phyloP scores from a whole-genome alignment of 2,888 invertebrate species.

The Cerastis rubricosa region DNA sequence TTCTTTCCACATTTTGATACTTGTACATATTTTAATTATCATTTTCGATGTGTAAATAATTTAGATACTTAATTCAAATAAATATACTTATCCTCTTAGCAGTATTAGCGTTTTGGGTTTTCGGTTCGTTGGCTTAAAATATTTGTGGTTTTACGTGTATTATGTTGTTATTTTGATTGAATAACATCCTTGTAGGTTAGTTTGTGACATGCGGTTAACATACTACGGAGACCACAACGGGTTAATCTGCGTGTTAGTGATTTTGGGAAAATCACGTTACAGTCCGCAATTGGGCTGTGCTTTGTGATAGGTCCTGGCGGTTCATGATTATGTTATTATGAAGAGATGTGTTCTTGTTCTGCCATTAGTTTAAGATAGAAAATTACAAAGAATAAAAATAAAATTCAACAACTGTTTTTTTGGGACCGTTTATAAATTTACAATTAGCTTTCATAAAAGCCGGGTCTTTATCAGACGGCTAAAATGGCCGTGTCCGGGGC shows the following conservation, averaged over 20 bases:
- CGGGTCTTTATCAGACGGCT: too few relatives aligned
- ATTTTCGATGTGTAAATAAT: not conserved
- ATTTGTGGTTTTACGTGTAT: slow-evolving; percentile 41
- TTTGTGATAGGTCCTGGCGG: not conserved
- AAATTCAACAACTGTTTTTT: not conserved
- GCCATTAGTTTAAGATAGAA: not conserved
- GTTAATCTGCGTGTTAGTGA: not conserved
- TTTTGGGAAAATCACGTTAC: not conserved
- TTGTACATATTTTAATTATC: too few relatives aligned
- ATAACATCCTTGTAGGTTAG: slow-evolving; percentile 1
- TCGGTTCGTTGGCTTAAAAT: slow-evolving; percentile 19
- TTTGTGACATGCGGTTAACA: slow-evolving; percentile 20
- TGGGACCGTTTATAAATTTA: not conserved
- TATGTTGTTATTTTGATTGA: slow-evolving; percentile 38
- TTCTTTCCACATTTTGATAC: too few relatives aligned
- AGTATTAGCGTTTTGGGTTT: slow-evolving; percentile 29
- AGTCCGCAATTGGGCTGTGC: not conserved
- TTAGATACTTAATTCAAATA: too few relatives aligned
- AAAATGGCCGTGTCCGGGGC: too few relatives aligned
- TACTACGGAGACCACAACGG: slow-evolving; percentile 8
- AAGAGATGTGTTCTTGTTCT: not conserved
- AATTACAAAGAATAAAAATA: not conserved
- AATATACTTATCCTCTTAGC: slow-evolving; percentile 49
- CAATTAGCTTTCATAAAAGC: not conserved
- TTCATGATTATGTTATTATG: not conserved